Evolutionary conservation across 2,888 invertebrate genomes (phyloP).

Genomic region (Amblyjoppa fuscipennis): DNA sequence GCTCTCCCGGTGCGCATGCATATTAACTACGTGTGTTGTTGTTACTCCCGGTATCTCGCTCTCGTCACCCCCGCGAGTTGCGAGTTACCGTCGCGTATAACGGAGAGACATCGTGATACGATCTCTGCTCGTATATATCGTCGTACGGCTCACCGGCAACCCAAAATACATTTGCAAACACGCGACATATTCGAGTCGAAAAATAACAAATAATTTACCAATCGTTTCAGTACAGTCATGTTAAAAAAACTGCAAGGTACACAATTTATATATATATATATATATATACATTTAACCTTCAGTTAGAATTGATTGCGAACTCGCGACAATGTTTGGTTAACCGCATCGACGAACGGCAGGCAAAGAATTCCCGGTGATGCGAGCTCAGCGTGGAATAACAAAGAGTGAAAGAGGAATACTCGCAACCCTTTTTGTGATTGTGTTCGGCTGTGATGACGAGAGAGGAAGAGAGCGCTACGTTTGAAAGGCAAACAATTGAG

Average conservation of each 20-base stretch:
- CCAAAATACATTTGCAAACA: constrained; percentile 74
- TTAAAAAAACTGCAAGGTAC: background rate
- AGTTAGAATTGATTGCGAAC: constrained; percentile 7
- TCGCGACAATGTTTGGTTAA: constrained; percentile 1
- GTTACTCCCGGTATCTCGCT: constrained; percentile 57
- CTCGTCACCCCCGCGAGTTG: constrained; percentile 66
- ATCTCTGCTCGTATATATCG: background rate
- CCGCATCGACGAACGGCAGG: constrained; percentile 4
- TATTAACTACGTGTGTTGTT: constrained; percentile 80
- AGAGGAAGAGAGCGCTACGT: background rate
- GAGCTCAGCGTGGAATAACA: constrained; percentile 15
- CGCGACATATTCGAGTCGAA: constrained; percentile 4
- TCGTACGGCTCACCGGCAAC: constrained; percentile 68
- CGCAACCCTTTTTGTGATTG: background rate
- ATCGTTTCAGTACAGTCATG: background rate
- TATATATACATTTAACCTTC: constrained; percentile 41
- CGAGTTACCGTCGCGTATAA: constrained; percentile 61
- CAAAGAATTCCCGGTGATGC: constrained; percentile 7
- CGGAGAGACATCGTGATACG: constrained; percentile 67
- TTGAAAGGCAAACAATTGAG: constrained; percentile 44
- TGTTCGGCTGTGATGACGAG: background rate
- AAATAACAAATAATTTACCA: background rate
- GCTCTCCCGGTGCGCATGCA: constrained; percentile 74
- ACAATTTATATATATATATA: background rate
- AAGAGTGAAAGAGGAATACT: background rate